These are phyloP conservation scores for Actinostola sp. DNA, from an alignment of 92 coral and sea anemone genomes.

Conservation along the genomic window DNA sequence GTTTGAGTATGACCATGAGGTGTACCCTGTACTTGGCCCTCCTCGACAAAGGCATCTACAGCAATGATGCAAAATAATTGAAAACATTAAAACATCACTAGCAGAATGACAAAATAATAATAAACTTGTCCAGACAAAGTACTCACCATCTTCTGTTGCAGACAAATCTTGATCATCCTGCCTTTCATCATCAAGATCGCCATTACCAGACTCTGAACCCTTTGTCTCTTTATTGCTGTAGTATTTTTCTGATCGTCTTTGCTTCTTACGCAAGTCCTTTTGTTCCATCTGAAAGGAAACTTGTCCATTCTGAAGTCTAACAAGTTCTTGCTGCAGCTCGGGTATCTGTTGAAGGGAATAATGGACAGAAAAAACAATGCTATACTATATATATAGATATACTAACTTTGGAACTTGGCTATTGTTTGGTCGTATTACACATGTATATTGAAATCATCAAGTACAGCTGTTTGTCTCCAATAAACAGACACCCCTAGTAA, in stretches of 20 bases:
- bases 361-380: neutral
- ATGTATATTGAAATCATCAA: too few relatives aligned
- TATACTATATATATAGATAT: too few relatives aligned
- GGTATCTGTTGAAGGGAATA: slow-evolving; percentile 24
- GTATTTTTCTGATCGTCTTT: slow-evolving; percentile 93
- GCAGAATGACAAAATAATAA: neutral
- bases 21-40: slow-evolving; percentile 47
- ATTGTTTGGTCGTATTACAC: too few relatives aligned
- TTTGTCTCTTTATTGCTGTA: slow-evolving; percentile 79
- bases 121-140: neutral
- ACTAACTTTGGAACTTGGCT: too few relatives aligned
- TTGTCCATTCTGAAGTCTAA: slow-evolving; percentile 67
- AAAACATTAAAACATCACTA: neutral
- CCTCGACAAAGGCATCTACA: slow-evolving; percentile 56
- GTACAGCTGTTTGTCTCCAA: too few relatives aligned
- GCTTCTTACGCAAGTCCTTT: slow-evolving; percentile 90
- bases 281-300: slow-evolving; percentile 77
- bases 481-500: too few relatives aligned
- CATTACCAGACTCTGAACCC: slow-evolving; percentile 60
- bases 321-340: slow-evolving; percentile 71
- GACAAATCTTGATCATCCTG: neutral
- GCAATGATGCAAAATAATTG: too few relatives aligned
- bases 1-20: slow-evolving; percentile 37
- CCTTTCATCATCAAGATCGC: slow-evolving; percentile 24
- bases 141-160: slow-evolving; percentile 1